These are phyloP conservation scores for Catharus minimus DNA, from an alignment of 2,113 vertebrate genomes.

Conservation along the genomic window DNA sequence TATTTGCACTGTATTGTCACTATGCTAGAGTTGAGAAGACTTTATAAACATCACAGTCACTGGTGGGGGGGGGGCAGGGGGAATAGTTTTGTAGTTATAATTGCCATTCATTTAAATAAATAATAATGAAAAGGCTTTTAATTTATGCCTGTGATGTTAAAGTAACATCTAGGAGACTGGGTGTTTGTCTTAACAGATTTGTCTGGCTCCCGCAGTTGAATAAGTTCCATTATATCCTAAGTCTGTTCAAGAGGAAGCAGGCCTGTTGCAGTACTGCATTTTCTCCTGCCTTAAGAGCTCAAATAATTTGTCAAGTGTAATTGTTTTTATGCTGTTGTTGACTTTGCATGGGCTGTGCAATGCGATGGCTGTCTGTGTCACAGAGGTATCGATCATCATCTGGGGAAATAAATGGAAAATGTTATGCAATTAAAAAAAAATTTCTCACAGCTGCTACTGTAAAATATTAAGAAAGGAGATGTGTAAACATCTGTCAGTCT, in stretches of 20 bases:
- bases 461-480: neutral
- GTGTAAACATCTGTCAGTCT: neutral
- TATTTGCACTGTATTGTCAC: neutral
- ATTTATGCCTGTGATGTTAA: neutral
- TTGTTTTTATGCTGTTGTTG: neutral
- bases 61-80: neutral
- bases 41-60: neutral
- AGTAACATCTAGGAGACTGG: neutral
- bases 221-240: neutral
- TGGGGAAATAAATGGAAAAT: neutral
- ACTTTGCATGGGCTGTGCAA: neutral
- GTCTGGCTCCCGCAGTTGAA: neutral
- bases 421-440: fast-evolving
- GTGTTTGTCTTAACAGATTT: neutral
- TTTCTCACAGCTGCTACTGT: neutral
- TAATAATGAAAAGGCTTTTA: neutral
- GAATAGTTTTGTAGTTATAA: neutral
- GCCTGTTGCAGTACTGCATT: neutral
- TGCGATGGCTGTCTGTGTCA: neutral
- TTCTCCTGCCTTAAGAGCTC: neutral
- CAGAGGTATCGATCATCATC: neutral
- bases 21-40: neutral
- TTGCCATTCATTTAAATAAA: neutral
- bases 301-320: neutral
- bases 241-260: neutral